phyloP scores from a whole-genome alignment of 2,888 invertebrate species.

The Liodrosophila aerea region DNA sequence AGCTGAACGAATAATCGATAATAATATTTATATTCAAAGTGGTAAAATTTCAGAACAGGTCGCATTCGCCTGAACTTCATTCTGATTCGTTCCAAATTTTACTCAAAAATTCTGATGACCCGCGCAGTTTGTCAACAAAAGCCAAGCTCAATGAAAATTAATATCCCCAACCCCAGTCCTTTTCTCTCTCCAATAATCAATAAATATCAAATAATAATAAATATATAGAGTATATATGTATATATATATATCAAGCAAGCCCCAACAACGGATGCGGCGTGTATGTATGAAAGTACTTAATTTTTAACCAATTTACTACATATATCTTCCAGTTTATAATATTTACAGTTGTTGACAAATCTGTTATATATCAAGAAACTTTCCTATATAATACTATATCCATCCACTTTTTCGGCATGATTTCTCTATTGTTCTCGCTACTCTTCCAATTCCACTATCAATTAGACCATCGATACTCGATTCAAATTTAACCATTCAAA shows the following conservation, averaged over 20 bases:
- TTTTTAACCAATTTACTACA: conserved; percentile 5
- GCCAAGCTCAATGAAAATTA: conserved; percentile 65
- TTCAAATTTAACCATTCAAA: conserved; percentile 7
- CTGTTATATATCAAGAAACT: conserved; percentile 30
- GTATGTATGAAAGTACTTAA: conserved; percentile 54
- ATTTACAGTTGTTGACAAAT: conserved; percentile 45
- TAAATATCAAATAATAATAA: conserved; percentile 21
- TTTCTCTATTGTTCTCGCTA: conserved; percentile 38
- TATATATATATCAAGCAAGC: conserved; percentile 41
- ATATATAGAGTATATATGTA: conserved; percentile 16
- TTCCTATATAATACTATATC: conserved; percentile 12
- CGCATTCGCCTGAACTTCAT: conserved; percentile 13
- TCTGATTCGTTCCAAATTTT: conserved; percentile 53
- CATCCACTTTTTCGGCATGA: conserved; percentile 56
- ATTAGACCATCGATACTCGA: conserved; percentile 23
- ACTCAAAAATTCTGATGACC: conserved; percentile 80
- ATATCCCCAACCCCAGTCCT: conserved; percentile 31
- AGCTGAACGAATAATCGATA: conserved; percentile 3
- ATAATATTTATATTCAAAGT: conserved; percentile 73
- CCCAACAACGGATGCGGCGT: conserved; percentile 45
- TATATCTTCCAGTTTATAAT: conserved; percentile 24
- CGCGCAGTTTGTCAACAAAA: conserved; percentile 81
- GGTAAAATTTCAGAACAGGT: conserved; percentile 59
- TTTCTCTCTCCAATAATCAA: conserved; percentile 38
- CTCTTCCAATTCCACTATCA: conserved; percentile 42